Conservation (phyloP, 2,888 invertebrate genomes). For the Sepiola atlantica region DNA sequence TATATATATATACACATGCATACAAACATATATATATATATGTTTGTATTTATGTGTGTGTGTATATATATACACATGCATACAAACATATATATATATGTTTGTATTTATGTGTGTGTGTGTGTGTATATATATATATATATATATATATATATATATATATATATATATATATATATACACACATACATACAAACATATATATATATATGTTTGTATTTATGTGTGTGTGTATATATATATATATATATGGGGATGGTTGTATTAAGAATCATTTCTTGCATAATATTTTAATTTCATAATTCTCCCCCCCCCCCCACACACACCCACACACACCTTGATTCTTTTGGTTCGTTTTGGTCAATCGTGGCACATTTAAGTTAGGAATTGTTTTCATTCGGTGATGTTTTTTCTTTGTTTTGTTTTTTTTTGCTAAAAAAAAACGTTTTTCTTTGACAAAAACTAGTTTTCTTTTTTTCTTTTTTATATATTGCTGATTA, state of each 20-base stretch:
- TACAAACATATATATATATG: constrained; percentile 3
- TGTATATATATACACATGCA: too few species aligned
- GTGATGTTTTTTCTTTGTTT: not conserved
- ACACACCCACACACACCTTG: not conserved
- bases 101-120: not conserved
- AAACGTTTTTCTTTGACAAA: not conserved
- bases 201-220: not conserved
- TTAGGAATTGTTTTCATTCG: not conserved
- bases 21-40: constrained; percentile 34
- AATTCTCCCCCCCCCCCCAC: not conserved
- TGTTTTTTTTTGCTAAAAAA: not conserved
- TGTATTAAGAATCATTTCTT: not conserved
- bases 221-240: not conserved
- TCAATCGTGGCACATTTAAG: not conserved
- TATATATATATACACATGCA: constrained; percentile 34
- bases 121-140: not conserved
- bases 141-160: constrained; percentile 24
- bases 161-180: not conserved
- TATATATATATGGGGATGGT: not conserved
- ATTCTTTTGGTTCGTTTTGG: not conserved
- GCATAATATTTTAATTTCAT: not conserved
- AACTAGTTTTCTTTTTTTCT: not conserved
- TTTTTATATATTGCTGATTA: not conserved
- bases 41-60: too few species aligned
- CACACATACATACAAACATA: not conserved